These are phyloP conservation scores for Tachina lurida DNA, from an alignment of 2,888 invertebrate species.

Conservation along the genomic window DNA sequence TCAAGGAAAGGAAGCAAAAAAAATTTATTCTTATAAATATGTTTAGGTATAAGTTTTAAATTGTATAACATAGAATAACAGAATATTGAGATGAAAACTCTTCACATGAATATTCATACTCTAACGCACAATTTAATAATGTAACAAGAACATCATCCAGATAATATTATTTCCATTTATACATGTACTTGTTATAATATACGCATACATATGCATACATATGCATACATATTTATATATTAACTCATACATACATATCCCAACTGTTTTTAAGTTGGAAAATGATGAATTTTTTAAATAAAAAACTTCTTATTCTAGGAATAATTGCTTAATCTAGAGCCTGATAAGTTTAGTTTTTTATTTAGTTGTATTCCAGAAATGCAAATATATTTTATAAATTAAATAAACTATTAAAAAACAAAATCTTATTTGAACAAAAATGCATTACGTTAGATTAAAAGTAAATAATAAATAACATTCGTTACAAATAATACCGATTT, in stretches of 20 bases:
- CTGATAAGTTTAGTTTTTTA: too few species aligned
- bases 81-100: slow-evolving; percentile 15
- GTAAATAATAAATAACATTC: too few species aligned
- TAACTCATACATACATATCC: not conserved
- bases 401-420: too few species aligned
- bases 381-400: too few species aligned
- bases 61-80: slow-evolving; percentile 1
- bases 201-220: not conserved
- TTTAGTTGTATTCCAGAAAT: too few species aligned
- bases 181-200: not conserved
- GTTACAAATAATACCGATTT: too few species aligned
- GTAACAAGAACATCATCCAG: slow-evolving; percentile 44
- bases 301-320: too few species aligned
- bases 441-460: too few species aligned
- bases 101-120: slow-evolving; percentile 59
- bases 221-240: not conserved
- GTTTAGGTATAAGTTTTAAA: not conserved
- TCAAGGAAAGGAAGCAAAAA: not conserved
- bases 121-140: slow-evolving; percentile 63
- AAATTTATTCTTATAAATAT: not conserved
- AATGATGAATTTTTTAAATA: too few species aligned
- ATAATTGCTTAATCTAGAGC: too few species aligned
- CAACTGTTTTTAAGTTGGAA: too few species aligned
- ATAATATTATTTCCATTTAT: not conserved
- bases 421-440: too few species aligned